phyloP scores from a whole-genome alignment of 2,888 invertebrate genomes.

The Xestia c-nigrum region DNA sequence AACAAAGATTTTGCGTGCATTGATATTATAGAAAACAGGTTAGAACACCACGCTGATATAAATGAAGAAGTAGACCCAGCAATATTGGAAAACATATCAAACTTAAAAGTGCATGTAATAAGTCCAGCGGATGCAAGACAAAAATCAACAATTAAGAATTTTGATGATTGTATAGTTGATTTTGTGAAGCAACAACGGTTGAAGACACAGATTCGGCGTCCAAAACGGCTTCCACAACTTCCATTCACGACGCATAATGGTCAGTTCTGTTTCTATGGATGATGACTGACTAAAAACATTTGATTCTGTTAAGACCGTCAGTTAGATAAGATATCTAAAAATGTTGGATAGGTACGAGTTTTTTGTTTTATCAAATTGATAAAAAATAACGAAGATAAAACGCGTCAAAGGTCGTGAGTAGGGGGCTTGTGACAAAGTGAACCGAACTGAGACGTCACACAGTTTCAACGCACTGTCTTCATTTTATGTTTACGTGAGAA shows the following conservation, averaged over 20 bases:
- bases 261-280: constrained; percentile 5
- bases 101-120: constrained; percentile 13
- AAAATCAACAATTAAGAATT: constrained; percentile 20
- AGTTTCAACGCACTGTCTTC: too few relatives aligned
- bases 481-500: too few relatives aligned
- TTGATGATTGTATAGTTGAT: constrained; percentile 35
- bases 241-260: constrained; percentile 15
- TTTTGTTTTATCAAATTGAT: too few relatives aligned
- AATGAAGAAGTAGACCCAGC: constrained; percentile 14
- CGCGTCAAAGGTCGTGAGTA: too few relatives aligned
- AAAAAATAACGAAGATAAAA: too few relatives aligned
- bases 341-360: too few relatives aligned
- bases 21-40: constrained; percentile 26
- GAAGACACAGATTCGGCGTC: not conserved
- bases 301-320: too few relatives aligned
- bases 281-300: too few relatives aligned
- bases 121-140: not conserved
- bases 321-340: too few relatives aligned
- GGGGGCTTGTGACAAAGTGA: too few relatives aligned
- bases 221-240: not conserved
- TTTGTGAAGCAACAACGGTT: not conserved
- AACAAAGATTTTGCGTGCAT: constrained; percentile 25
- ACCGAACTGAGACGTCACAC: too few relatives aligned
- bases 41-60: not conserved
- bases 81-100: constrained; percentile 6